Conservation (phyloP, 2,797 vertebrate species). For the Cuniculus paca region DNA sequence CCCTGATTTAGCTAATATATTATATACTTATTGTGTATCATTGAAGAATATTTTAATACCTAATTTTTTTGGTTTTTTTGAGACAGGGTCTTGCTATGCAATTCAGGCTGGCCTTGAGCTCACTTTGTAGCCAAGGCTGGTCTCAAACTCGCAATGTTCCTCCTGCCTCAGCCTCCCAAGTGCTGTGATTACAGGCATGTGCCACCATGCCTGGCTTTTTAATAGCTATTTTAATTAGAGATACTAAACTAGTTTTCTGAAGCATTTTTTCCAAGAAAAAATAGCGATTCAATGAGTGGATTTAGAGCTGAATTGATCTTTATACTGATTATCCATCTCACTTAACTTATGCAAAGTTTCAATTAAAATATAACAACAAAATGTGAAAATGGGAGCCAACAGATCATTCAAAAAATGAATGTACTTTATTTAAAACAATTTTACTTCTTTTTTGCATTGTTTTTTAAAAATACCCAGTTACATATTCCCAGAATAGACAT, state of each 20-base stretch:
- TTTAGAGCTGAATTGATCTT: constrained; percentile 57
- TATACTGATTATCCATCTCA: constrained; percentile 48
- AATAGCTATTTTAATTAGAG: neutral
- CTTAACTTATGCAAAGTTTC: constrained; percentile 62
- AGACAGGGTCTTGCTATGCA: too few relatives aligned
- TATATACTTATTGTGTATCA: neutral
- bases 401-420: constrained; percentile 54
- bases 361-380: constrained; percentile 67
- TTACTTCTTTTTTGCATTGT: constrained; percentile 42
- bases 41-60: neutral
- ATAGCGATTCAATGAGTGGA: neutral
- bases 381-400: neutral
- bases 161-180: too few relatives aligned
- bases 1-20: neutral
- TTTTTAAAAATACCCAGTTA: constrained; percentile 28
- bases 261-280: constrained; percentile 39
- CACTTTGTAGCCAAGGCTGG: too few relatives aligned
- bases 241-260: neutral
- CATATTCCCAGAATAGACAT: constrained; percentile 58
- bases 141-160: too few relatives aligned
- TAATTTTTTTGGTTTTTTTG: too few relatives aligned
- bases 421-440: accelerated
- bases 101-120: too few relatives aligned
- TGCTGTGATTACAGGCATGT: too few relatives aligned
- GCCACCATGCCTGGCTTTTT: too few relatives aligned